Evolutionary conservation across 2,888 invertebrate genomes (phyloP).

Genomic region (Strigamia crassipes): DNA sequence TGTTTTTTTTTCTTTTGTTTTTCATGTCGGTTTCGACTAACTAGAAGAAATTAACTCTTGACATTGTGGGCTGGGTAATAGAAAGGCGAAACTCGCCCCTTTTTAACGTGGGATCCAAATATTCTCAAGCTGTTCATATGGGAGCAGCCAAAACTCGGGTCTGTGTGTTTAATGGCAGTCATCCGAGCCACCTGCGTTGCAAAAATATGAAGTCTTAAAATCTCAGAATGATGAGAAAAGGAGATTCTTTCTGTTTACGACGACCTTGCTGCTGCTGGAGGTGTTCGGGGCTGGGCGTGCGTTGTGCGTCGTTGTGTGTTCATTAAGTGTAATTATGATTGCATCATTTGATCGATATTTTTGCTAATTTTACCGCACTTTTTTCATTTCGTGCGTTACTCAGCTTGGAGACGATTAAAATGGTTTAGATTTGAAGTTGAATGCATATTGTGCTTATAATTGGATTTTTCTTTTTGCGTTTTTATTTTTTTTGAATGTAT

Average conservation of each 20-base stretch:
- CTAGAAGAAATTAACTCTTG: conserved; percentile 37
- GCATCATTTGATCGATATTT: conserved; percentile 18
- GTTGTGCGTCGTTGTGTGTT: conserved; percentile 7
- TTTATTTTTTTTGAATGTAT: background rate
- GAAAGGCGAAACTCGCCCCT: background rate
- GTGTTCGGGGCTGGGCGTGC: background rate
- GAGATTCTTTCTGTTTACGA: conserved; percentile 37
- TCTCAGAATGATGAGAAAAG: conserved; percentile 34
- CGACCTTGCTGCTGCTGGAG: background rate
- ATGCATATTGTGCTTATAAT: background rate
- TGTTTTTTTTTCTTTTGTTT: background rate
- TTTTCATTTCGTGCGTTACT: background rate
- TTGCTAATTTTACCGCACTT: conserved; percentile 6
- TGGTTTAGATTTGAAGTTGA: background rate
- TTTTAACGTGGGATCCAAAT: conserved; percentile 23
- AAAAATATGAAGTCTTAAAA: conserved; percentile 37
- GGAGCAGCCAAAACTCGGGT: conserved; percentile 27
- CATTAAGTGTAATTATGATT: conserved; percentile 31
- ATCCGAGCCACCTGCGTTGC: conserved; percentile 28
- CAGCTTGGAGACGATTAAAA: background rate
- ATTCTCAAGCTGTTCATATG: conserved; percentile 31
- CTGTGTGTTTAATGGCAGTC: conserved; percentile 29
- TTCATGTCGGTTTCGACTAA: background rate
- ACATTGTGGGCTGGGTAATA: background rate
- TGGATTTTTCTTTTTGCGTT: background rate